Percentiles rank a stretch among this genome's conserved stretches.
Conservation (phyloP, 1,140 invertebrate genomes). For the Vanessa atalanta region DNA sequence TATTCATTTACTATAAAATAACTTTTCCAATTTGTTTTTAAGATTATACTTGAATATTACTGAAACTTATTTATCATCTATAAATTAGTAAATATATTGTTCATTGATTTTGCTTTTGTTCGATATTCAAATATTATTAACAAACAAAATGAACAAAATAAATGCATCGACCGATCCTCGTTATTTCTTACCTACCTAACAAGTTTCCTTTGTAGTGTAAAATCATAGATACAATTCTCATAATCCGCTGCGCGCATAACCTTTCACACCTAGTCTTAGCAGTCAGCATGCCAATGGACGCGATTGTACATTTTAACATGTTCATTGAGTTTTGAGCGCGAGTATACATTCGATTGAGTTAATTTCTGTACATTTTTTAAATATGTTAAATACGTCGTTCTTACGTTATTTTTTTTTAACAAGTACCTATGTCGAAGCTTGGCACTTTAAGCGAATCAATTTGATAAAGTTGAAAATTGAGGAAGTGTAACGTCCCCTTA, state of each 20-base stretch:
- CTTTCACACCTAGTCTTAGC: slow-evolving; percentile 60
- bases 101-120: too few species aligned
- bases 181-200: slow-evolving; percentile 28
- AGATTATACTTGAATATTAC: too few species aligned
- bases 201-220: slow-evolving; percentile 49
- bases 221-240: slow-evolving; percentile 63
- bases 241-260: slow-evolving; percentile 52
- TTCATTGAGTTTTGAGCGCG: slow-evolving; percentile 28
- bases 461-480: too few species aligned
- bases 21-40: too few species aligned
- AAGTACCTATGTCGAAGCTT: too few species aligned
- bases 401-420: neutral
- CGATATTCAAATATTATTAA: neutral
- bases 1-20: too few species aligned
- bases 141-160: neutral
- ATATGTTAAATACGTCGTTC: neutral
- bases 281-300: slow-evolving; percentile 5
- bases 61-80: too few species aligned
- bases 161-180: slow-evolving; percentile 41
- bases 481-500: too few species aligned
- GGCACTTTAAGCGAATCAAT: too few species aligned
- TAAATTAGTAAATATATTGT: too few species aligned
- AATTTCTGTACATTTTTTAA: neutral
- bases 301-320: slow-evolving; percentile 30
- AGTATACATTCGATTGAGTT: slow-evolving; percentile 16